Base-by-base conservation (phyloP, 1,140 invertebrate genomes). In the Drosophila parabipectinata region DNA sequence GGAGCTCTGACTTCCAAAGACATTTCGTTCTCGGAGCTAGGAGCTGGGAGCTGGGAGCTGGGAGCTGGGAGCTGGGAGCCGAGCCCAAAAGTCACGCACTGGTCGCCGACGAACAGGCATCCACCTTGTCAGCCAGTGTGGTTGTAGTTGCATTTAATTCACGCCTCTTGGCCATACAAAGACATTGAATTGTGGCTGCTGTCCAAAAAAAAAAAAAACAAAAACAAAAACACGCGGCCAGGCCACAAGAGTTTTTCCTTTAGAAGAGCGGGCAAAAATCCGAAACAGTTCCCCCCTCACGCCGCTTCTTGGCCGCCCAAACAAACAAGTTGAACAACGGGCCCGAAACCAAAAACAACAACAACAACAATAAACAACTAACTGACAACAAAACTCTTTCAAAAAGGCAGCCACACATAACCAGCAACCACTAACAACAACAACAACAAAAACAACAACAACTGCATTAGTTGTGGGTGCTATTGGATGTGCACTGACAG, bases 31-130 rank as follows among this genome's bases (percentile, higher is more conserved):
- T 44, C 18, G 1, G 18, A 21, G 21, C 21, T 21, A 2, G 21
- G 21, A 21, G 21, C 21, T 21, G 3, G 21, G 21, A 21, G 21
- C 21, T 21, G 21, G 21, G 2, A 18, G 18, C 18, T 18, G 18
- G 21, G 21, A 21, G 21, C 21, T 21, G 2, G 3, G 21, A 21
- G 21, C 21, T 21, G 0, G 21, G 21, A 37, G 72, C 81, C 81
- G 81, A 80, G 81, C 77, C 82, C 77, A 87, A 73, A 80, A 84
- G 82, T 84, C 81, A 84, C 81, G 81, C 81, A 84, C 81, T 81
- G 81, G 80, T 85, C 78, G 77, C 51, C 80, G 71, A 61, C 67
- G 73, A 76, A 73, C 62, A 34, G 60, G 39, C 64, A 75, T 66
- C 71, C 48, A 58, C 41, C 55, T 55, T 53, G 69, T 18, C 18